phyloP scores from a whole-genome alignment of 2,888 invertebrate genomes.

The Heliconius hortense region DNA sequence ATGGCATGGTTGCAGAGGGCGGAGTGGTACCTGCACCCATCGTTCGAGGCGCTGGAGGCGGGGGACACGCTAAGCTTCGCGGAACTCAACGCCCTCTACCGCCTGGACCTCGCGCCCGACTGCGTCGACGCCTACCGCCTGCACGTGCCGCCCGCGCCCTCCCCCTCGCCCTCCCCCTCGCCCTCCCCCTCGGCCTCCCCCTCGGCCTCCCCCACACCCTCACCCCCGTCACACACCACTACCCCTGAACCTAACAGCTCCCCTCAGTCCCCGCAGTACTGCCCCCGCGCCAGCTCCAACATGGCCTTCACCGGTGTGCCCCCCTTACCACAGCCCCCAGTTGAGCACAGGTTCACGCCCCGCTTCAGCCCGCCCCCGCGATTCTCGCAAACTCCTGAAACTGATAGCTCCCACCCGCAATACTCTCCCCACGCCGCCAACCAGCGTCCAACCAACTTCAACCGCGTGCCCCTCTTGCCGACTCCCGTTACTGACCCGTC shows the following conservation, averaged over 20 bases:
- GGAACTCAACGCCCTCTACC: conserved; percentile 66
- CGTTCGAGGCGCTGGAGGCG: conserved; percentile 77
- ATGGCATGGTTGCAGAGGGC: conserved; percentile 58
- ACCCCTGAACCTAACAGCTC: conserved; percentile 15
- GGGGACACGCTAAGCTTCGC: conserved; percentile 72
- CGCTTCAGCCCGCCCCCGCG: conserved; percentile 7
- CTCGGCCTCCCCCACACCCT: conserved; percentile 9
- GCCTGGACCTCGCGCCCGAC: conserved; percentile 70
- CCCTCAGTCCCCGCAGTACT: neutral
- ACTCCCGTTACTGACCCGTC: neutral
- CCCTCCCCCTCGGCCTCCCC: conserved; percentile 33
- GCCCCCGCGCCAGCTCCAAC: neutral
- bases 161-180: conserved; percentile 35
- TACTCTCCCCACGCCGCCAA: neutral
- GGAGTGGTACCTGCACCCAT: conserved; percentile 77
- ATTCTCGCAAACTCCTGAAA: neutral
- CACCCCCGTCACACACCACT: conserved; percentile 26
- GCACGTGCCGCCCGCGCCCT: conserved; percentile 62
- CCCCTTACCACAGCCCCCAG: neutral
- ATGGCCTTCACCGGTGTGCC: neutral
- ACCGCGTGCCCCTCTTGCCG: neutral
- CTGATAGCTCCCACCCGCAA: neutral
- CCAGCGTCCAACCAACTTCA: neutral
- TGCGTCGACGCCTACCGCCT: conserved; percentile 67
- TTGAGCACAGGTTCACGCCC: neutral